Base-by-base conservation (phyloP, 2,888 invertebrate species). In the Anoplius nigerrimus region DNA sequence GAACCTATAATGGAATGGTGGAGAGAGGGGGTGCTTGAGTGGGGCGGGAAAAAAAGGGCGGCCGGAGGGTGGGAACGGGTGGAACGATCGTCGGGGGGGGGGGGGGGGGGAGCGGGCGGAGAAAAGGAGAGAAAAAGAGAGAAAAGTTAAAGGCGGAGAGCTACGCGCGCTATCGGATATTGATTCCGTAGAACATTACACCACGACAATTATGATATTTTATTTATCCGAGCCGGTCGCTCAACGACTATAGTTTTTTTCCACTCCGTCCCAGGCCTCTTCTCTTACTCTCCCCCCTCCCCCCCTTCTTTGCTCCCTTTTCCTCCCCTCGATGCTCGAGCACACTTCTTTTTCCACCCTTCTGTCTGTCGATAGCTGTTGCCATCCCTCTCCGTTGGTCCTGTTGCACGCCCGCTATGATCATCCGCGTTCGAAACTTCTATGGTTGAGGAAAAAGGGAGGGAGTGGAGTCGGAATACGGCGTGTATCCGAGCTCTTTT, bases 141-240 rank as follows among this genome's bases (percentile, higher is more conserved):
- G 62, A 56, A 67, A 60, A 57, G 45, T 53, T 2, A 67, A 69
- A 68, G 64, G 56, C 60, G 61, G 59, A 48, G 43, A 42, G 68
- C 18, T 57, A 16, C 20, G 20, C 20, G 59, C 54, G 48, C 63
- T 68, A 68, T 59, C 51, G 24, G 63, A 51, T 80, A 80, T 79
- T 56, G 79, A 79, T 79, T 75, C 57, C 62, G n/a, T 53, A 54
- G 48, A 61, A 66, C 54, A 63, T 74, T 67, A 64, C 66, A 22
- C 65, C 43, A 69, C 57, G 66, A 55, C 74, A 71, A 78, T 79
- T 80, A 80, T 58, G 66, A 77, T 80, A 67, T 76, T 80, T 80
- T 79, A 79, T 80, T 79, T 78, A 79, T 70, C 63, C 72, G 65
- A 54, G 22, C 52, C 69, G n/a, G 27, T 60, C 59, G 59, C 63